phyloP scores from a whole-genome alignment of 23 tunicate genomes.

The Clavelina lepadiformis region DNA sequence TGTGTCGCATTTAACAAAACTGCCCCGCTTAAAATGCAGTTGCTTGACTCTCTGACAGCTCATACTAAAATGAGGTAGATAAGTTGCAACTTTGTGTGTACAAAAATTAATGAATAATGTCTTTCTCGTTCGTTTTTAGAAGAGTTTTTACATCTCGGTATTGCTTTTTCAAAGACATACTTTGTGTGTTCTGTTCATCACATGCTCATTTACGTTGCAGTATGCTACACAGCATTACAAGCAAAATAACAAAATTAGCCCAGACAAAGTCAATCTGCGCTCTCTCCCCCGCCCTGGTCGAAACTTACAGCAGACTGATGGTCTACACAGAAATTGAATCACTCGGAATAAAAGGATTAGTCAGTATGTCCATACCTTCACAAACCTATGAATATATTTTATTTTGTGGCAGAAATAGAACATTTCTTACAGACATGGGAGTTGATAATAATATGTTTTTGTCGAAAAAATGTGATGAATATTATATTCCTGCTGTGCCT shows the following conservation, averaged over 20 bases:
- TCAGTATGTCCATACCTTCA: conserved; percentile 29
- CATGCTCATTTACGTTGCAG: conserved; percentile 39
- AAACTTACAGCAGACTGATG: conserved; percentile 84
- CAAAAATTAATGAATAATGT: too few relatives aligned
- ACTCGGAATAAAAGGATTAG: conserved; percentile 65
- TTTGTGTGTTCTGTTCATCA: too few relatives aligned
- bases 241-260: conserved; percentile 41
- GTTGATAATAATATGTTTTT: too few relatives aligned
- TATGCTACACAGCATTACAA: conserved; percentile 63
- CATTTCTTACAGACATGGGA: too few relatives aligned
- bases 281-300: conserved; percentile 85
- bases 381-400: not conserved
- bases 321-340: conserved; percentile 80
- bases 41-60: conserved; percentile 85
- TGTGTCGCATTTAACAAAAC: conserved; percentile 65
- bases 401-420: not conserved
- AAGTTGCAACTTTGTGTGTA: too few relatives aligned
- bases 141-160: too few relatives aligned
- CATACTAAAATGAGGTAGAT: conserved; percentile 87
- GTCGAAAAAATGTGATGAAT: too few relatives aligned
- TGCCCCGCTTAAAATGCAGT: conserved; percentile 53
- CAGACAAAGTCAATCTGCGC: conserved; percentile 33
- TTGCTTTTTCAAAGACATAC: too few relatives aligned
- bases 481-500: too few relatives aligned
- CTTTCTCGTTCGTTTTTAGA: too few relatives aligned